phyloP scores from a whole-genome alignment of 1,140 invertebrate genomes.

The Macrostomum lignano region DNA sequence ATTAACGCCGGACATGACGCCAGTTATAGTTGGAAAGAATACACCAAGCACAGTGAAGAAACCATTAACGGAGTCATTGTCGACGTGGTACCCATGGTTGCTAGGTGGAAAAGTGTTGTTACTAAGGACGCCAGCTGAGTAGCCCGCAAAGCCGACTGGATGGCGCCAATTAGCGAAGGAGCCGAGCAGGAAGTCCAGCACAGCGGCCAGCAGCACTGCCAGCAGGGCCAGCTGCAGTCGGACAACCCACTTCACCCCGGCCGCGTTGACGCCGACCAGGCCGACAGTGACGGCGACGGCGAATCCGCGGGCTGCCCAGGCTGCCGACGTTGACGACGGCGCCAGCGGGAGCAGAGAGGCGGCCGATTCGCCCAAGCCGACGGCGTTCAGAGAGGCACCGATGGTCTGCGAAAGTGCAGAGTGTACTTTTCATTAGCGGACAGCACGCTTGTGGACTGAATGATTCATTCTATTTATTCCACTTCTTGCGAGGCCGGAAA shows the following conservation, averaged over 20 bases:
- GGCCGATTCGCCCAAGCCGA: constrained; percentile 73
- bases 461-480: too few species aligned
- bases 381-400: too few species aligned
- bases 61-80: too few species aligned
- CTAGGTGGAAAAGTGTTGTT: constrained; percentile 56
- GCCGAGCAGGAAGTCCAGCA: constrained; percentile 32
- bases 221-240: constrained; percentile 40
- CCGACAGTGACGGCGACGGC: constrained; percentile 40
- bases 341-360: constrained; percentile 42
- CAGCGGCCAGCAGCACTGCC: constrained; percentile 43
- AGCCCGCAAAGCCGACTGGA: constrained; percentile 32
- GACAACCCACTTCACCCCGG: constrained; percentile 38
- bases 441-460: too few species aligned
- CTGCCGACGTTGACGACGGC: too few species aligned
- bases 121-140: constrained; percentile 43
- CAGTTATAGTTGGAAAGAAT: constrained; percentile 29
- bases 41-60: constrained; percentile 48
- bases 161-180: constrained; percentile 23
- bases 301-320: constrained; percentile 40
- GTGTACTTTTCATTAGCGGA: too few species aligned
- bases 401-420: too few species aligned
- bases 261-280: constrained; percentile 44
- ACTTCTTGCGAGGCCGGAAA: too few species aligned
- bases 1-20: constrained; percentile 65
- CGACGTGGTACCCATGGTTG: constrained; percentile 32